Conservation (phyloP, 1,140 invertebrate genomes). For the Drosophila ambigua region DNA sequence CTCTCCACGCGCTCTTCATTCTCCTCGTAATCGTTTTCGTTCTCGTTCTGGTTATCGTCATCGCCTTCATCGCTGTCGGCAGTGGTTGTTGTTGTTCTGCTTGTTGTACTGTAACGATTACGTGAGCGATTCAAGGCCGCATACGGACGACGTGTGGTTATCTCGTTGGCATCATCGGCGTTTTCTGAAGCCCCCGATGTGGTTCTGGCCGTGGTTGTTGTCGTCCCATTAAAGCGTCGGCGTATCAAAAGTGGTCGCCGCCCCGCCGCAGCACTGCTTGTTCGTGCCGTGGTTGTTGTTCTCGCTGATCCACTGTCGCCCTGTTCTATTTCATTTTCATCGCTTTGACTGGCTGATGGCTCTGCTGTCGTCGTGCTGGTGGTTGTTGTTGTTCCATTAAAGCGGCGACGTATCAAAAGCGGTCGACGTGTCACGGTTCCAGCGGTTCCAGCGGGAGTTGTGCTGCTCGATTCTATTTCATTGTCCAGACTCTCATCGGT, state of each 20-base stretch:
- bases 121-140: conserved; percentile 53
- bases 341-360: background rate
- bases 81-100: conserved; percentile 20
- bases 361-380: conserved; percentile 1
- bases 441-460: background rate
- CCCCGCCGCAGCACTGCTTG: background rate
- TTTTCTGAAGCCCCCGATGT: conserved; percentile 19
- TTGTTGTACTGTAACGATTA: conserved; percentile 42
- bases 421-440: conserved; percentile 17
- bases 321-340: conserved; percentile 16
- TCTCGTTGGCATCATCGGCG: conserved; percentile 5
- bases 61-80: conserved; percentile 8
- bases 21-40: background rate
- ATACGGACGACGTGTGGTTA: conserved; percentile 57
- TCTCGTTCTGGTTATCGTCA: conserved; percentile 13
- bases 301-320: conserved; percentile 1
- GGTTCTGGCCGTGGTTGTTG: conserved; percentile 17
- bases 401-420: conserved; percentile 36
- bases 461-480: background rate
- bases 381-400: conserved; percentile 29
- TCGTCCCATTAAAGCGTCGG: conserved; percentile 32
- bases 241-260: conserved; percentile 45
- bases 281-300: conserved; percentile 3
- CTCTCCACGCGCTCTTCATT: conserved; percentile 17
- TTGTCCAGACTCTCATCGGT: background rate